phyloP scores from a whole-genome alignment of 1,140 invertebrate species.

The Drosophila sulfurigaster region DNA sequence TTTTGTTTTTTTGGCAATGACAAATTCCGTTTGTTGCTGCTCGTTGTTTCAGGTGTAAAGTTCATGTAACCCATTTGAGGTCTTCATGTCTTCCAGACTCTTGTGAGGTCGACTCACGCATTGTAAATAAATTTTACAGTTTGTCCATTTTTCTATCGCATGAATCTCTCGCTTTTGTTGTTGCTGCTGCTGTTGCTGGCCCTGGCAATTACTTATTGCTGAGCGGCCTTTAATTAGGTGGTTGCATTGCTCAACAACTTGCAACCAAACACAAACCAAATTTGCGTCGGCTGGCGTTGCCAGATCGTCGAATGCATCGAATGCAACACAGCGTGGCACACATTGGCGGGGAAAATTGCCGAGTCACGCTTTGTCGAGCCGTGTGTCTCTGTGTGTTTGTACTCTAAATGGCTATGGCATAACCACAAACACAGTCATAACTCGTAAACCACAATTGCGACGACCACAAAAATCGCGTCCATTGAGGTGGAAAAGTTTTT shows the following conservation, averaged over 20 bases:
- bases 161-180: constrained; percentile 2
- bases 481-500: constrained; percentile 64
- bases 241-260: constrained; percentile 10
- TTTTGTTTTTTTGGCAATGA: constrained; percentile 29
- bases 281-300: neutral
- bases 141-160: constrained; percentile 13
- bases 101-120: neutral
- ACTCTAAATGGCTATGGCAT: constrained; percentile 44
- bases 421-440: constrained; percentile 18
- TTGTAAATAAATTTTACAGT: constrained; percentile 41
- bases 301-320: neutral
- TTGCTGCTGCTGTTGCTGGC: no score
- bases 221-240: constrained; percentile 17
- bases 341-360: constrained; percentile 43
- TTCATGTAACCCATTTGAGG: constrained; percentile 22
- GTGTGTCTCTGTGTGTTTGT: neutral
- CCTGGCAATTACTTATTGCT: constrained; percentile 29
- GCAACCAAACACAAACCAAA: neutral
- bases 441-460: constrained; percentile 19
- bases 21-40: constrained; percentile 58
- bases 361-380: constrained; percentile 58
- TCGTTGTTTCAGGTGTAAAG: constrained; percentile 24
- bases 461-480: constrained; percentile 1
- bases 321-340: constrained; percentile 40
- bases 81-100: neutral